Conservation (phyloP, 1,140 invertebrate genomes). For the Aradophagus sp. region DNA sequence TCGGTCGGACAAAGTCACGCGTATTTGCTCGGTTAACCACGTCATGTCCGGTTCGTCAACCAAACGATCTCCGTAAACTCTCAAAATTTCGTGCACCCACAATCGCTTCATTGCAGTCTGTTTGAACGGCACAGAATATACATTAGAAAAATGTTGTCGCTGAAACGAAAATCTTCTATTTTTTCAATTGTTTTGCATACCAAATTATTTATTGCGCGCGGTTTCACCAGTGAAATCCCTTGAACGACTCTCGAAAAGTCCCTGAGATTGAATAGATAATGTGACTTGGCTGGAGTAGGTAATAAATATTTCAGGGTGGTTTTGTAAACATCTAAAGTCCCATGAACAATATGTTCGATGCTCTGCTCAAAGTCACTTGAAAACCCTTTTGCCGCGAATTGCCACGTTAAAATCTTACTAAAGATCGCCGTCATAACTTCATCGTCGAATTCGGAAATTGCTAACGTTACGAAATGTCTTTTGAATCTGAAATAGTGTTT, state of each 20-base stretch:
- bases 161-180: slow-evolving; percentile 2
- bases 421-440: slow-evolving; percentile 91
- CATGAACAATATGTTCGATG: slow-evolving; percentile 88
- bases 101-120: slow-evolving; percentile 86
- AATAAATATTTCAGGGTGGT: slow-evolving; percentile 86
- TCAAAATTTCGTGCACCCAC: slow-evolving; percentile 95
- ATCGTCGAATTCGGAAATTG: slow-evolving; percentile 94
- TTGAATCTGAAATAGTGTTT: slow-evolving; percentile 77
- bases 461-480: slow-evolving; percentile 92
- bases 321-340: slow-evolving; percentile 91
- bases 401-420: slow-evolving; percentile 93
- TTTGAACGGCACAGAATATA: no score
- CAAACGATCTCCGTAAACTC: slow-evolving; percentile 95
- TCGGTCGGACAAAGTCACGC: slow-evolving; percentile 75
- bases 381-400: slow-evolving; percentile 91
- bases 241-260: slow-evolving; percentile 95
- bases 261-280: slow-evolving; percentile 95
- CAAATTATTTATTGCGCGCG: slow-evolving; percentile 52
- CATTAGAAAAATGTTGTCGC: no score
- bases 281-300: slow-evolving; percentile 92
- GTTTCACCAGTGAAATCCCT: slow-evolving; percentile 71
- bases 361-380: slow-evolving; percentile 91
- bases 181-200: slow-evolving; percentile 67
- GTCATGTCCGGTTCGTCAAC: slow-evolving; percentile 86
- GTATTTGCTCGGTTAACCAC: slow-evolving; percentile 85